Conservation (phyloP, 2,888 invertebrate genomes). For the Caenorhabditis japonica region DNA sequence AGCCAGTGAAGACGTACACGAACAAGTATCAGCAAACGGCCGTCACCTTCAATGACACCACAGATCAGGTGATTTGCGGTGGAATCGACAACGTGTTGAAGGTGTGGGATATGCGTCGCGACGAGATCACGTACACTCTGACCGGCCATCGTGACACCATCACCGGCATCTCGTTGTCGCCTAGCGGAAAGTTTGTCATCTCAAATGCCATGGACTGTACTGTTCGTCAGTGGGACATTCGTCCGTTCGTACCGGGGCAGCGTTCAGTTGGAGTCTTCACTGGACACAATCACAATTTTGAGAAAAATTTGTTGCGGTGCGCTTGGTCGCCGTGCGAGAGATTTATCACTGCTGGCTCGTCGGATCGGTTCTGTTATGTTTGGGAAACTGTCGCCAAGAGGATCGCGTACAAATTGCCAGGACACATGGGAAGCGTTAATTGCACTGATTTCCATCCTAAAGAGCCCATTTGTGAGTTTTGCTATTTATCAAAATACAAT, state of each 20-base stretch:
- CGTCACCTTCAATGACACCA: constrained; percentile 93
- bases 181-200: constrained; percentile 85
- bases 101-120: constrained; percentile 93
- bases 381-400: constrained; percentile 95
- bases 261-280: constrained; percentile 90
- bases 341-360: constrained; percentile 90
- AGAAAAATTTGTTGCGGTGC: constrained; percentile 93
- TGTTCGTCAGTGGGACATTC: constrained; percentile 94
- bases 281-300: constrained; percentile 97
- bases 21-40: constrained; percentile 83
- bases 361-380: constrained; percentile 91
- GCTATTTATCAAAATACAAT: too few relatives aligned
- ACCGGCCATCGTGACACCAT: constrained; percentile 95
- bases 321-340: constrained; percentile 94
- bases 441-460: constrained; percentile 94
- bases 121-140: constrained; percentile 85
- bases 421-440: constrained; percentile 97
- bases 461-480: constrained; percentile 86
- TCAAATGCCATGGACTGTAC: constrained; percentile 96
- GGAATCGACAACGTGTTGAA: constrained; percentile 98
- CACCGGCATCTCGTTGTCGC: constrained; percentile 88
- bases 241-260: constrained; percentile 93
- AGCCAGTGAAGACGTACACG: constrained; percentile 82
- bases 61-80: constrained; percentile 92
- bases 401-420: constrained; percentile 94